These are phyloP conservation scores for Phataginus tricuspis DNA, from an alignment of 2,797 vertebrate species.

Conservation along the genomic window DNA sequence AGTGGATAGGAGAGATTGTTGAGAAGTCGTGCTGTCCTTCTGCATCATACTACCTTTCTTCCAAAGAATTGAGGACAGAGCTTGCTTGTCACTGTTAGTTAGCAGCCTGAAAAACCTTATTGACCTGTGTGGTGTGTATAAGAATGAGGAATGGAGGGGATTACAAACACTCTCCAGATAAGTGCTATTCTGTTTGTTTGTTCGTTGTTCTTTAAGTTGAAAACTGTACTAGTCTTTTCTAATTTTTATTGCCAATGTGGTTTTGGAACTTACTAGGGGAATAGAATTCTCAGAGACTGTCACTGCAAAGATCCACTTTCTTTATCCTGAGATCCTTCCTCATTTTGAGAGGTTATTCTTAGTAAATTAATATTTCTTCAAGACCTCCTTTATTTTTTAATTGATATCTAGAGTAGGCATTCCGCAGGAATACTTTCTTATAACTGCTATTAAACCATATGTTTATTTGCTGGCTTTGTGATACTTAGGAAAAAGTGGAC, in stretches of 20 bases:
- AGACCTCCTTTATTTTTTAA: not conserved
- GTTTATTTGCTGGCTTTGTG: not conserved
- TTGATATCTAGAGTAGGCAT: not conserved
- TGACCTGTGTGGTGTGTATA: not conserved
- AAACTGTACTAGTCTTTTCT: not conserved
- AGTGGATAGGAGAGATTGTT: not conserved
- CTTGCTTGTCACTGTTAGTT: not conserved
- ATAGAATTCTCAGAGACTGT: not conserved
- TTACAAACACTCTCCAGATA: not conserved
- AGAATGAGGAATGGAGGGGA: not conserved
- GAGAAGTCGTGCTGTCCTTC: not conserved
- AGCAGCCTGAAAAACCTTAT: not conserved
- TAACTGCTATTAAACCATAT: not conserved
- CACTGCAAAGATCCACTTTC: not conserved
- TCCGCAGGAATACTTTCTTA: not conserved
- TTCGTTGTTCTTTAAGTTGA: not conserved
- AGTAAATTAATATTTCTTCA: not conserved
- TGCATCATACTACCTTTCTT: not conserved
- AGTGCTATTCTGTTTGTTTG: not conserved
- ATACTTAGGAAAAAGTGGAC: not conserved
- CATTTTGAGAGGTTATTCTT: not conserved
- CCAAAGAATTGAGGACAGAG: not conserved
- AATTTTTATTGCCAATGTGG: not conserved
- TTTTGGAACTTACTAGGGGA: not conserved
- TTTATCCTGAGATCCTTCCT: not conserved